These are phyloP conservation scores for Adelosebastes latens DNA, from an alignment of 2,797 vertebrate genomes.

Conservation along the genomic window DNA sequence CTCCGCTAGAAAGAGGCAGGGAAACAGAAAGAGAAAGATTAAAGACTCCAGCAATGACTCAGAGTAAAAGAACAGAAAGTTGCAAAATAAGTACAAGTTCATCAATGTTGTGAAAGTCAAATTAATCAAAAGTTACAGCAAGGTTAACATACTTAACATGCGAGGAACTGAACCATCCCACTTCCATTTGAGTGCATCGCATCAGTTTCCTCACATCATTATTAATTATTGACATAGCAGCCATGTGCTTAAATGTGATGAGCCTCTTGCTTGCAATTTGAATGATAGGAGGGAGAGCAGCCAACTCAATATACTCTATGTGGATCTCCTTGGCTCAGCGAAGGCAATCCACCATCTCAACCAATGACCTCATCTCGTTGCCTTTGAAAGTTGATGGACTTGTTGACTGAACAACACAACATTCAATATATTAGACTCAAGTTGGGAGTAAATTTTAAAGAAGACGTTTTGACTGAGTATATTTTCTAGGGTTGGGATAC, in stretches of 20 bases:
- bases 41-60: not conserved
- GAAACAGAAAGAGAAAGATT: not conserved
- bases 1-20: slow-evolving; percentile 83
- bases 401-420: slow-evolving; percentile 33
- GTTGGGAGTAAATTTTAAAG: not conserved
- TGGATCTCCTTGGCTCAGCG: slow-evolving; percentile 36
- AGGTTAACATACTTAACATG: slow-evolving; percentile 32
- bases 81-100: not conserved
- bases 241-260: slow-evolving; percentile 27
- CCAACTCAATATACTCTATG: slow-evolving; percentile 49
- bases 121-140: slow-evolving; percentile 23
- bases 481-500: not conserved
- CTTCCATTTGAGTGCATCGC: slow-evolving; percentile 40
- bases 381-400: slow-evolving; percentile 31
- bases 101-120: not conserved
- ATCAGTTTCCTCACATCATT: slow-evolving; percentile 40
- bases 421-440: slow-evolving; percentile 7
- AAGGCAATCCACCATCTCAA: slow-evolving; percentile 18
- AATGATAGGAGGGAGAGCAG: slow-evolving; percentile 45
- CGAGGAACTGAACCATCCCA: slow-evolving; percentile 4
- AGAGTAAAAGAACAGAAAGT: not conserved
- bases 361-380: slow-evolving; percentile 40
- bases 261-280: slow-evolving; percentile 47
- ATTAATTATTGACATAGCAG: slow-evolving; percentile 57
- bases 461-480: not conserved